These are phyloP conservation scores for Euglossa dilemma DNA, from an alignment of 1,140 invertebrate species.

Conservation along the genomic window DNA sequence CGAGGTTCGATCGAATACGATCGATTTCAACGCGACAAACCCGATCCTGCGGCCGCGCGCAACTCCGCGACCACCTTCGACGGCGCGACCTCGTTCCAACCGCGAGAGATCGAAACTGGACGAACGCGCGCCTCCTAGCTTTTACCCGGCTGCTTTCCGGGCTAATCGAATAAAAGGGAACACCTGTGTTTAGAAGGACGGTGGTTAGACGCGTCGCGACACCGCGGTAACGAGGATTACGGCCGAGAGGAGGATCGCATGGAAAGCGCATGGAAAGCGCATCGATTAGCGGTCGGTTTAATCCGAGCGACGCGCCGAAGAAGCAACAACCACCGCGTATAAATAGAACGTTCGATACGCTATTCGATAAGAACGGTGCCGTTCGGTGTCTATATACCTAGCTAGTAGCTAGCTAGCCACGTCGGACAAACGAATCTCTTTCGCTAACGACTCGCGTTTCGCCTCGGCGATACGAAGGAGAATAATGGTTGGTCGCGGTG, in stretches of 20 bases:
- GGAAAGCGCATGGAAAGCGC: neutral
- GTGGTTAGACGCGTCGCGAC: too few species aligned
- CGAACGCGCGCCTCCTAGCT: neutral
- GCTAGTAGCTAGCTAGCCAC: neutral
- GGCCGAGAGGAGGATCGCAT: too few species aligned
- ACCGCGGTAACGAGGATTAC: too few species aligned
- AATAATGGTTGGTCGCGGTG: constrained; percentile 42
- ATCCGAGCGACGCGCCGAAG: neutral
- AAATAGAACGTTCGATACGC: constrained; percentile 23
- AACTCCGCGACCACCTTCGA: neutral
- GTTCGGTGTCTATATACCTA: too few species aligned
- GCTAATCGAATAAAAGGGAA: too few species aligned
- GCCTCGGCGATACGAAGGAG: neutral
- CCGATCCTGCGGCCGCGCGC: neutral
- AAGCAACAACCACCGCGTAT: too few species aligned
- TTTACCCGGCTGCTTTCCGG: neutral
- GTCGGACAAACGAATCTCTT: neutral
- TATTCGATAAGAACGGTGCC: neutral
- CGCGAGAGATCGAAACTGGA: constrained; percentile 2
- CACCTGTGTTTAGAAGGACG: too few species aligned
- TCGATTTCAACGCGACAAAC: constrained; percentile 16
- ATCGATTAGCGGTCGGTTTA: neutral
- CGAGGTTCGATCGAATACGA: neutral
- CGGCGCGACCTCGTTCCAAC: neutral
- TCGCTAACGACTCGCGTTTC: neutral